Evolutionary conservation across 2,797 vertebrate genomes (phyloP), one percentile per base, ranked within the genome.

Genomic region (Nannoperca australis): DNA sequence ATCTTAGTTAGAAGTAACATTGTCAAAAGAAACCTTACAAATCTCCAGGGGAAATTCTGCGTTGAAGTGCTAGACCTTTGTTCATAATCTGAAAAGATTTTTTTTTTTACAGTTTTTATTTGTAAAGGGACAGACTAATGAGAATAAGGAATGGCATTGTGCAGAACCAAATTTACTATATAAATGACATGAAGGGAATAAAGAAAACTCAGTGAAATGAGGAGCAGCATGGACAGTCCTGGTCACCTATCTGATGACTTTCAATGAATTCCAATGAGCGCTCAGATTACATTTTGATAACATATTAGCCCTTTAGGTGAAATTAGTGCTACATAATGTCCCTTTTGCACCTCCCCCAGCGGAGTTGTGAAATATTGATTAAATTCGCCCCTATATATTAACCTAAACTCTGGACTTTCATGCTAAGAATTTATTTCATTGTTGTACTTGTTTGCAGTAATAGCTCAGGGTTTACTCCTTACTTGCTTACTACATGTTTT

Each of bases 261-360:
- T 56, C 11, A 8, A 80, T 91, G 86, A 93, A 93, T 95, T 89
- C 85, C 88, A 93, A 93, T 91, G 92, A 90, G 89, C 85, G 79
- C 53, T 59, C 73, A 82, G 73, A 91, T 93, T 84, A 83, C 79
- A 78, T 66, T 87, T 85, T 85, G 62, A 67, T 81, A 73, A 85
- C 86, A 86, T 77, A 91, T 86, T 81, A 84, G 78, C 80, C 91
- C 91, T 91, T 88, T 90, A 90, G 93, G 90, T 91, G 85, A 92
- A 95, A 93, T 95, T 94, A 95, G 89, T 88, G 87, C 73, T 69
- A 89, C 86, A 89, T 93, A 93, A 93, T 91, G 77, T 76, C 68
- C 71, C 73, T 72, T 88, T 81, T 68, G 78, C 68, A 22, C 83
- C 63, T 86, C 69, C 82, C 85, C 84, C 71, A 76, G 81, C 78